phyloP scores from a whole-genome alignment of 2,113 vertebrate species.

The Clupea harengus region DNA sequence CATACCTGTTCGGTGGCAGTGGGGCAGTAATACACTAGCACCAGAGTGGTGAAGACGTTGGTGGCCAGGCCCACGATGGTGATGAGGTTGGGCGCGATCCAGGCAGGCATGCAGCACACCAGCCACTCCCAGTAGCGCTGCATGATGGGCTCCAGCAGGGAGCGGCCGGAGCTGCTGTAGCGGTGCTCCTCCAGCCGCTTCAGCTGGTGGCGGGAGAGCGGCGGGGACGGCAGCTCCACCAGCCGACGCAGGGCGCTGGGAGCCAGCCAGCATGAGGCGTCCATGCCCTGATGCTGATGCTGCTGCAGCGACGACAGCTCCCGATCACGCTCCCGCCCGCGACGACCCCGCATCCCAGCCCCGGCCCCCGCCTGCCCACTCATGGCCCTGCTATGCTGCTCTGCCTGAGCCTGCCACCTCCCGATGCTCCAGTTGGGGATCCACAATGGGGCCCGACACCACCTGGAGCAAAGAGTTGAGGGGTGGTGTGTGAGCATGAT shows the following conservation, averaged over 20 bases:
- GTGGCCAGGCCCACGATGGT: slow-evolving; percentile 91
- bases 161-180: slow-evolving; percentile 89
- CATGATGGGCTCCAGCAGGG: slow-evolving; percentile 95
- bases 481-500: background rate
- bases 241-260: slow-evolving; percentile 77
- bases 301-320: background rate
- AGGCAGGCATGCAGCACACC: slow-evolving; percentile 84
- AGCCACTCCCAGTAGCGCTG: slow-evolving; percentile 98
- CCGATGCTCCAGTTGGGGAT: slow-evolving; percentile 13
- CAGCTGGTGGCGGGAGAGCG: slow-evolving; percentile 89
- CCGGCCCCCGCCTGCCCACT: slow-evolving; percentile 38
- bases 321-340: slow-evolving; percentile 52
- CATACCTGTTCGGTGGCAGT: slow-evolving; percentile 91
- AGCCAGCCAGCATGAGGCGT: slow-evolving; percentile 66
- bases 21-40: slow-evolving; percentile 92
- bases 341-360: slow-evolving; percentile 12
- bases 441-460: slow-evolving; percentile 36
- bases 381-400: slow-evolving; percentile 45
- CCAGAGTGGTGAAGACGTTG: slow-evolving; percentile 92
- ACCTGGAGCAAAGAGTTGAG: background rate
- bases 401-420: slow-evolving; percentile 44
- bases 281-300: slow-evolving; percentile 53
- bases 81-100: slow-evolving; percentile 97
- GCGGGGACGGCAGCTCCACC: slow-evolving; percentile 86
- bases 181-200: slow-evolving; percentile 96